Base-by-base conservation (phyloP, 2,888 invertebrate genomes). In the Fragum fragum region DNA sequence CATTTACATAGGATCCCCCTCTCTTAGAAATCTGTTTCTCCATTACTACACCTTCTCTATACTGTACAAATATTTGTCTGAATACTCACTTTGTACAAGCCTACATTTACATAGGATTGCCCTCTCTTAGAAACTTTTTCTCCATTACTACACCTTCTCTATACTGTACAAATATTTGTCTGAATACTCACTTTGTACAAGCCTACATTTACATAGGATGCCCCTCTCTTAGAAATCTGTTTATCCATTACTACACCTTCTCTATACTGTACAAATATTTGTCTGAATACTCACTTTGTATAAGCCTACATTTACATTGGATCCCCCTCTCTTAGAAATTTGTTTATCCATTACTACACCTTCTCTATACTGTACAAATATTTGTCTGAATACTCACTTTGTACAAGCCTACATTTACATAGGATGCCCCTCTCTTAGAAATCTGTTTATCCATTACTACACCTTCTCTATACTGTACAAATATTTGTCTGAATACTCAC, bases 1-100 rank as follows among this genome's bases (percentile, higher is more conserved):
- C 97, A 95, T 98, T 97, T 0, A 98, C 97, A 93, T 96, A 97
- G 5, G 97, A 97, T 14, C 97, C 97, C 91, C 96, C 96, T 36
- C 96, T 96, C 21, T 93, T 89, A 93, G 97, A 97, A 0, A 96
- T 96, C 76, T 97, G 97, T 90, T 94, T 95, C 57, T 95, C 90
- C 36, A 95, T 87, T 1, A 95, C 94, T 2, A 95, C 94, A 0
- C 95, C 95, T 91, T 96, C 97, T 96, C 98, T 96, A 94, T 97
- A 99, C 63, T 96, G 95, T 92, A 97, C 97, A 85, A 96, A n/a
- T n/a, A n/a, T n/a, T n/a, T n/a, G n/a, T 93, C 99, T 98, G 21
- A n/a, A 6, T 21, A 55, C 55, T n/a, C 63, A 89, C 90, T 83
- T 87, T 88, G 0, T 47, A 36, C 1, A 89, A 72, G 7, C 99